Percentiles rank a stretch among this genome's conserved stretches.
Conservation (phyloP, 2,113 vertebrate genomes). For the Malaclemys terrapin region DNA sequence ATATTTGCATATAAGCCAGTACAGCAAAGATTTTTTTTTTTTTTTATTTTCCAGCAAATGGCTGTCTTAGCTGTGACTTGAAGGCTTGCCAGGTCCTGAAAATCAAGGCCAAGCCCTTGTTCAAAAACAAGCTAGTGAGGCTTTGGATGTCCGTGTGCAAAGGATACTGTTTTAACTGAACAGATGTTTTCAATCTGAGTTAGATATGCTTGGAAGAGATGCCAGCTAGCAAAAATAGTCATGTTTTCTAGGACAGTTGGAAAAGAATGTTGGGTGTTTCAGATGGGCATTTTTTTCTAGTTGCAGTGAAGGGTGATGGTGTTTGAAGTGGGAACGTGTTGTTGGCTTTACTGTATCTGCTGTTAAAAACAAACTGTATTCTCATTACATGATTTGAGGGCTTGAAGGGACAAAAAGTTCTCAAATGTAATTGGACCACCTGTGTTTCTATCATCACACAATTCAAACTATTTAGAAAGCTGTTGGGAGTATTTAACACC, state of each 20-base stretch:
- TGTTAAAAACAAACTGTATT: not conserved
- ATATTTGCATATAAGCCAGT: constrained; percentile 31
- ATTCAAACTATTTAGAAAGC: constrained; percentile 49
- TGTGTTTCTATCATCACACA: constrained; percentile 37
- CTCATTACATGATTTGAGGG: not conserved
- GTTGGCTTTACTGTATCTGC: not conserved
- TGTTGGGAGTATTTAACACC: constrained; percentile 52
- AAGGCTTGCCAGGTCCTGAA: constrained; percentile 31
- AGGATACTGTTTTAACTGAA: constrained; percentile 14
- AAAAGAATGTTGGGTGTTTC: constrained; percentile 8
- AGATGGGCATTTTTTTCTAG: not conserved
- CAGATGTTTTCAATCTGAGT: constrained; percentile 49
- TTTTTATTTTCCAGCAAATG: not conserved
- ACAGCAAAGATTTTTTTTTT: not conserved
- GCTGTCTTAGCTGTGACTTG: constrained; percentile 25
- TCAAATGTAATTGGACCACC: not conserved
- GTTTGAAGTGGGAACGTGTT: not conserved
- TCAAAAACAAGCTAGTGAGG: constrained; percentile 2
- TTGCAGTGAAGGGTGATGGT: not conserved
- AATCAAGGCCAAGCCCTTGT: constrained; percentile 31
- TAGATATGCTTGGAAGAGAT: constrained; percentile 23
- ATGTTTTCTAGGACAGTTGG: constrained; percentile 25
- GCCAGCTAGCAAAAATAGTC: constrained; percentile 57
- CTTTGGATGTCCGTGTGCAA: constrained; percentile 23
- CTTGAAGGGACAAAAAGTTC: constrained; percentile 6